phyloP scores from a whole-genome alignment of 2,113 vertebrate genomes.

The Alexandromys fortis region DNA sequence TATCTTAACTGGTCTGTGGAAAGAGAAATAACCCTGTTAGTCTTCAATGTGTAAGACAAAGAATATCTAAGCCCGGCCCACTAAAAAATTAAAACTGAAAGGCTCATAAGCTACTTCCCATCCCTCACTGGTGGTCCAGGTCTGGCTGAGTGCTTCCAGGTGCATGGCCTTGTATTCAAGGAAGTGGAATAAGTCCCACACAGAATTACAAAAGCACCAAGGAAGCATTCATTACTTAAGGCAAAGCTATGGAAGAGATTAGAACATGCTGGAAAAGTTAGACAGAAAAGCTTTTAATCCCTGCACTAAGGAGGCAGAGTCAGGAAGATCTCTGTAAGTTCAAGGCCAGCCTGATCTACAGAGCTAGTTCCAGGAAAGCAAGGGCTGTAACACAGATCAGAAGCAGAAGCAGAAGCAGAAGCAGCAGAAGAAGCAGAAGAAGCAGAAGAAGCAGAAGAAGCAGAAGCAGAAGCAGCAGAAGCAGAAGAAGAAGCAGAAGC shows the following conservation, averaged over 20 bases:
- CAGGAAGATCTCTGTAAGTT: no score
- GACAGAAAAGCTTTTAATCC: no score
- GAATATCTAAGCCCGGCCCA: not conserved
- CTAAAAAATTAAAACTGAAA: not conserved
- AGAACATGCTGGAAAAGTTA: not conserved
- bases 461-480: not conserved
- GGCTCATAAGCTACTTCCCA: no score
- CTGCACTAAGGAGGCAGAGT: no score
- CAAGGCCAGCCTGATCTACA: no score
- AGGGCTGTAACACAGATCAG: no score
- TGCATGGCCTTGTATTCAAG: not conserved
- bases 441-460: no score
- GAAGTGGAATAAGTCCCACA: not conserved
- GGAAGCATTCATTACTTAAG: not conserved
- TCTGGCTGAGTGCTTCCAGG: not conserved
- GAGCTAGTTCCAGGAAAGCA: no score
- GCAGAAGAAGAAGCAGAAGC: no score
- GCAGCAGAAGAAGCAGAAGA: rapidly evolving
- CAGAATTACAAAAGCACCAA: not conserved
- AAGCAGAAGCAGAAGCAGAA: rapidly evolving
- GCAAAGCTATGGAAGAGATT: no score
- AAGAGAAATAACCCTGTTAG: not conserved
- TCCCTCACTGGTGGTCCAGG: not conserved
- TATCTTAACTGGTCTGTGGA: not conserved
- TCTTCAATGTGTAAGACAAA: not conserved